Evolutionary conservation across 2,797 vertebrate species (phyloP), one percentile per base, ranked within the genome.

Genomic region (Gambusia yucatana): DNA sequence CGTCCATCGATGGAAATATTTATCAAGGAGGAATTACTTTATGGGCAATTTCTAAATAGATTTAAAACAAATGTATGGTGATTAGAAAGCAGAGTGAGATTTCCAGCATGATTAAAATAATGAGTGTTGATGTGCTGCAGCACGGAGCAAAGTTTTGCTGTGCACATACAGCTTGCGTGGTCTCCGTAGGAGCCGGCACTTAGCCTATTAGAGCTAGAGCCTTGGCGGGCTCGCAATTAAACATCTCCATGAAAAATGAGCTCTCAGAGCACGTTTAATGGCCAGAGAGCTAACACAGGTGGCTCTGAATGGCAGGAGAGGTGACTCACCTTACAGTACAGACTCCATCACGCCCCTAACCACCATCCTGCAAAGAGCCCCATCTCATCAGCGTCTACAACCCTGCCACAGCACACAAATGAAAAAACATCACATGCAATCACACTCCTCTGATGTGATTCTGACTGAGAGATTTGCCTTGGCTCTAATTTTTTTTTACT

Each of bases 251-350:
- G 94, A 90, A 92, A 93, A 95, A 94, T 93, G 91, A 94, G 91
- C 84, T 84, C 91, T 90, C 89, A 91, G 94, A 91, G 94, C 94
- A 93, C 89, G 86, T 93, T 92, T 94, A 95, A 95, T 94, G 93
- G 92, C 85, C 87, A 94, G 87, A 90, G 86, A 91, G 88, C 88
- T 94, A 87, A 93, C 91, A 89, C 78, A 92, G 93, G 86, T 76
- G 87, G 78, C 2, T 25, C 75, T 48, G 85, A 88, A 88, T 84
- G 30, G 85, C 85, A 88, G 90, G 89, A 88, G 90, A 92, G 91
- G 89, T 91, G 91, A 88, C 73, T 89, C 86, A 90, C 76, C 83
- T 67, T 85, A 84, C 72, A 84, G 83, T 83, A 30, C 39, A 63
- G 76, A 90, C 88, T 85, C 82, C 90, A 77, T 85, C 69, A n/a